These are phyloP conservation scores for Cygnus atratus DNA, from an alignment of 2,113 vertebrate species.

Conservation along the genomic window DNA sequence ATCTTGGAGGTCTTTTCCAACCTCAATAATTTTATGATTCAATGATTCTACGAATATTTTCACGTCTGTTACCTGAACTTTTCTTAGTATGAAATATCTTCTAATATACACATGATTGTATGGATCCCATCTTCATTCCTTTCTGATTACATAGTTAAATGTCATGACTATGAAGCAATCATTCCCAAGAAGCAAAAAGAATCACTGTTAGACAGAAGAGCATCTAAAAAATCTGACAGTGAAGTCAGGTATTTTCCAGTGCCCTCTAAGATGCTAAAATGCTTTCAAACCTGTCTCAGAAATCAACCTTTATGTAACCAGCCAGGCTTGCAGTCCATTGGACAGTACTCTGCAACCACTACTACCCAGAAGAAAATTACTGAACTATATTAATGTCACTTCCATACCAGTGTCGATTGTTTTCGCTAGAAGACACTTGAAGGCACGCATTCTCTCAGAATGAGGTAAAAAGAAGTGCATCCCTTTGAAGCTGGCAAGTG, in stretches of 20 bases:
- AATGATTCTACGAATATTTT: neutral
- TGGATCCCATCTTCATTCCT: neutral
- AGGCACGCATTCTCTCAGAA: neutral
- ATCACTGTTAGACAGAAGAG: neutral
- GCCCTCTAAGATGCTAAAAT: neutral
- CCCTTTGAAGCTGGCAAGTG: neutral
- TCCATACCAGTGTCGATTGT: rapidly evolving
- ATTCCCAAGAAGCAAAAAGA: neutral
- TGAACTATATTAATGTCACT: neutral
- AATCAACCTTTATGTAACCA: neutral
- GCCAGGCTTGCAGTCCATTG: neutral
- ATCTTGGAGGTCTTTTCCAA: too few species aligned
- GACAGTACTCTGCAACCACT: neutral
- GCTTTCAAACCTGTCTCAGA: neutral
- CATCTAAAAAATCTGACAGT: neutral
- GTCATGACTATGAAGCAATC: neutral
- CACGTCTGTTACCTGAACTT: neutral
- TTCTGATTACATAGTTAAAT: neutral
- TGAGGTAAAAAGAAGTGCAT: neutral
- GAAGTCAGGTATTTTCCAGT: neutral
- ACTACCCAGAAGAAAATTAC: neutral
- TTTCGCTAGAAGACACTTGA: neutral
- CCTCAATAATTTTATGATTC: too few species aligned
- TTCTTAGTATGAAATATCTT: neutral
- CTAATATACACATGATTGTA: rapidly evolving